Evolutionary conservation across 1,140 invertebrate genomes (phyloP).

Genomic region (Scaptomyza pallida): DNA sequence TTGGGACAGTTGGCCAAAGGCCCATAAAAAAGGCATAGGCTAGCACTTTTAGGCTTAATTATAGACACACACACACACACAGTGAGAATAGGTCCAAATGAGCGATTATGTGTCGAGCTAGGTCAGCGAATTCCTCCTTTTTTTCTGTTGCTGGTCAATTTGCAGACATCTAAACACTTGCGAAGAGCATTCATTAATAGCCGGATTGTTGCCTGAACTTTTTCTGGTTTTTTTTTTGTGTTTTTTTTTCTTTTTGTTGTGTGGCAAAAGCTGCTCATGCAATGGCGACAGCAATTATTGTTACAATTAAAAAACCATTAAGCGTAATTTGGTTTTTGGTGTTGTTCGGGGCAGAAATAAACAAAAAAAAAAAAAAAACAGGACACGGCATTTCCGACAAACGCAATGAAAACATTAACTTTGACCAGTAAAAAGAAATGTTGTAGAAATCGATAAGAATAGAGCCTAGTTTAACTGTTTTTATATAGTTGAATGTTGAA

Average conservation of each 20-base stretch:
- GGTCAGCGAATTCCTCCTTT: conserved; percentile 26
- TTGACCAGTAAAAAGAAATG: conserved; percentile 27
- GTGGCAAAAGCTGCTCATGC: conserved; percentile 38
- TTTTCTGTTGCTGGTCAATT: conserved; percentile 53
- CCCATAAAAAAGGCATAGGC: conserved; percentile 69
- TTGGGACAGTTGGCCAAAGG: conserved; percentile 53
- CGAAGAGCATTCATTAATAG: conserved; percentile 67
- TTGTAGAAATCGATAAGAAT: conserved; percentile 49
- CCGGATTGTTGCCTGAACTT: background rate
- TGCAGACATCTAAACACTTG: conserved; percentile 61
- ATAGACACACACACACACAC: conserved; percentile 63
- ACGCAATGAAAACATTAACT: conserved; percentile 79
- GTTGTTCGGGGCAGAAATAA: conserved; percentile 8
- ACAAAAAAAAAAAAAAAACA: no score
- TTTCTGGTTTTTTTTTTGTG: conserved; percentile 24
- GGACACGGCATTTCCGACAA: conserved; percentile 65
- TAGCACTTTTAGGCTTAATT: conserved; percentile 78
- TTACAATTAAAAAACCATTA: conserved; percentile 84
- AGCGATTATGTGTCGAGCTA: conserved; percentile 51
- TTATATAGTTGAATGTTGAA: background rate
- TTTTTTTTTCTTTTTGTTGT: conserved; percentile 19
- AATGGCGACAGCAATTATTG: conserved; percentile 81
- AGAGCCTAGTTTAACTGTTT: conserved; percentile 13
- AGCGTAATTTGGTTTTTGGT: conserved; percentile 64
- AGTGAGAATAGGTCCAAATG: conserved; percentile 33